A percentile compares a stretch with the other conserved stretches of the same genome.
These are phyloP conservation scores for Caloenas nicobarica DNA, from an alignment of 2,113 vertebrate genomes.

Conservation along the genomic window DNA sequence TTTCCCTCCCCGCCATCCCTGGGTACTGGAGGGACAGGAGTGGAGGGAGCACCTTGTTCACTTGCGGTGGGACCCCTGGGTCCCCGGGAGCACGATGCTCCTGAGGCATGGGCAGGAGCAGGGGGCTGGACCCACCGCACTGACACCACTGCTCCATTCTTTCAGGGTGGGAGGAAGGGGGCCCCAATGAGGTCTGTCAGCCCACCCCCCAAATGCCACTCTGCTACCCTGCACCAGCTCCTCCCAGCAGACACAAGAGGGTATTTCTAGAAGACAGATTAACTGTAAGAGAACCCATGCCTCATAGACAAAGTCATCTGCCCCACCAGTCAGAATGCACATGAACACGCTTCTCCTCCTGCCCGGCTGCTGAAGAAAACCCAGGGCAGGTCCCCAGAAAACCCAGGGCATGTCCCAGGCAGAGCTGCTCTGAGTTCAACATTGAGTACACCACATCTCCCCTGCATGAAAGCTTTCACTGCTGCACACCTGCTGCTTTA, in stretches of 20 bases:
- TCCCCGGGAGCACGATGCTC: background rate
- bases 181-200: background rate
- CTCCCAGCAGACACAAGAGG: background rate
- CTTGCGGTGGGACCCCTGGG: background rate
- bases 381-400: no score
- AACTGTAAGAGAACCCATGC: background rate
- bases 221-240: background rate
- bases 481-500: background rate
- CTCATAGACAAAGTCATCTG: background rate
- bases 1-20: background rate
- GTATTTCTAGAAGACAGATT: background rate
- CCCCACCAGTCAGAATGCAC: background rate
- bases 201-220: rapidly evolving
- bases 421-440: background rate
- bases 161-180: background rate
- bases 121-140: background rate
- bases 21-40: background rate
- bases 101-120: background rate
- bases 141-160: background rate
- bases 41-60: background rate
- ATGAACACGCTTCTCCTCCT: background rate
- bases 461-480: background rate
- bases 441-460: background rate
- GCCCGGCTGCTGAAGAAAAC: background rate
- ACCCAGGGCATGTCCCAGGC: background rate